These are phyloP conservation scores for Crotalus helleri DNA, from an alignment of 2,113 vertebrate species.

Conservation along the genomic window DNA sequence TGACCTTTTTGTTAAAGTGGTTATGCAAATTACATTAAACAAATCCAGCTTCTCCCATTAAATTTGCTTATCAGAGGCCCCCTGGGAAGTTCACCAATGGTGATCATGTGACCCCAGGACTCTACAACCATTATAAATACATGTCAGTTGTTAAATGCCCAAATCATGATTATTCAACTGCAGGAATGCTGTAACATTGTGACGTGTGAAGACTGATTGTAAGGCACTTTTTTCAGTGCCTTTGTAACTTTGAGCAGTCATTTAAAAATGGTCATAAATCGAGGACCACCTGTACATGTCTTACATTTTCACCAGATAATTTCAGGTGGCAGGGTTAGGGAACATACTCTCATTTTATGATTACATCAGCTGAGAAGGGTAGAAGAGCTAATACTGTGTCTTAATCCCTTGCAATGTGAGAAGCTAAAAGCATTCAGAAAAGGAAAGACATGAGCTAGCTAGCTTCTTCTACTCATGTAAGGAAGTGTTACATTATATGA, in stretches of 20 bases:
- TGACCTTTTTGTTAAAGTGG: neutral
- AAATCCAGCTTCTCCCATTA: neutral
- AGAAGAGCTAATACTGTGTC: neutral
- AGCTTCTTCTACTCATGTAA: neutral
- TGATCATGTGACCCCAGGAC: neutral
- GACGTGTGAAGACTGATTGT: neutral
- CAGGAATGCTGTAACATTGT: neutral
- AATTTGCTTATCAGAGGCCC: neutral
- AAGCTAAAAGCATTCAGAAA: neutral
- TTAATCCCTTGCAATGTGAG: constrained; percentile 4
- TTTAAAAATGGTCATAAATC: neutral
- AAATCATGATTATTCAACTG: neutral
- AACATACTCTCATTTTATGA: neutral
- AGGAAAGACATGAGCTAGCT: neutral
- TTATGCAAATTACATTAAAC: neutral
- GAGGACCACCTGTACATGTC: neutral
- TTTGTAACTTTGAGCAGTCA: neutral
- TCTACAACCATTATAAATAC: neutral
- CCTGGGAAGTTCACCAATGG: neutral
- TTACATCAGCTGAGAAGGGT: neutral
- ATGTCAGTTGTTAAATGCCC: neutral
- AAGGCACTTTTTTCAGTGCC: neutral
- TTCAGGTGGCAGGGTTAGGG: neutral
- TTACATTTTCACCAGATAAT: neutral
- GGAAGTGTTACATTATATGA: neutral